phyloP scores from a whole-genome alignment of 1,140 invertebrate species.

The Ceratosolen solmsi region DNA sequence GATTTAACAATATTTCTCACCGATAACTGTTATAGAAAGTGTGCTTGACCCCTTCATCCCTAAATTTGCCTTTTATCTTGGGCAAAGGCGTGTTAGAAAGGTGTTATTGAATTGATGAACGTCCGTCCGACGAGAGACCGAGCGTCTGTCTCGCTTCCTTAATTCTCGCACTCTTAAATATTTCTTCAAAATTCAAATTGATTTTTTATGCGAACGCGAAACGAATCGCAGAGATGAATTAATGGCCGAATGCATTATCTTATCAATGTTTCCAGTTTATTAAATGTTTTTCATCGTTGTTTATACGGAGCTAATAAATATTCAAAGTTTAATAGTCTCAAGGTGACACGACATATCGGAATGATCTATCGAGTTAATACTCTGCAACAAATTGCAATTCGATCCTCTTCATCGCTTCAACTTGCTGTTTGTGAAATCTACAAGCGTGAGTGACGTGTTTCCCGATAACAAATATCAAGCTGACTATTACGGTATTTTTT shows the following conservation, averaged over 20 bases:
- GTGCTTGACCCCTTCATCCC: not conserved
- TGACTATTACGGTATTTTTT: not conserved
- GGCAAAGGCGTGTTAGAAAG: not conserved
- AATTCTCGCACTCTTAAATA: too few relatives aligned
- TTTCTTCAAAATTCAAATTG: too few relatives aligned
- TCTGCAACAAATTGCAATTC: too few relatives aligned
- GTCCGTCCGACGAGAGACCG: too few relatives aligned
- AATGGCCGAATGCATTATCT: too few relatives aligned
- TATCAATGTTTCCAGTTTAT: too few relatives aligned
- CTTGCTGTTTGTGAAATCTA: too few relatives aligned
- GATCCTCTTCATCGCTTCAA: too few relatives aligned
- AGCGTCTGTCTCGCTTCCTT: too few relatives aligned
- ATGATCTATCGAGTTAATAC: not conserved
- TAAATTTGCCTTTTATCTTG: not conserved
- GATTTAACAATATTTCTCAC: conserved; percentile 2
- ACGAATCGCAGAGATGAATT: too few relatives aligned
- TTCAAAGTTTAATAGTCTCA: not conserved
- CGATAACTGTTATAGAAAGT: not conserved
- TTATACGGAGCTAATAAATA: not conserved
- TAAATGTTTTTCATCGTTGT: too few relatives aligned
- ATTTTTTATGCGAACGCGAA: too few relatives aligned
- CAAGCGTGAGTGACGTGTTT: not conserved
- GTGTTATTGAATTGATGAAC: not conserved
- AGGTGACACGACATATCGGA: not conserved
- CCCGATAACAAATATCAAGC: not conserved